Evolutionary conservation across 2,797 vertebrate species (phyloP).

Genomic region (Rousettus madagascariensis): DNA sequence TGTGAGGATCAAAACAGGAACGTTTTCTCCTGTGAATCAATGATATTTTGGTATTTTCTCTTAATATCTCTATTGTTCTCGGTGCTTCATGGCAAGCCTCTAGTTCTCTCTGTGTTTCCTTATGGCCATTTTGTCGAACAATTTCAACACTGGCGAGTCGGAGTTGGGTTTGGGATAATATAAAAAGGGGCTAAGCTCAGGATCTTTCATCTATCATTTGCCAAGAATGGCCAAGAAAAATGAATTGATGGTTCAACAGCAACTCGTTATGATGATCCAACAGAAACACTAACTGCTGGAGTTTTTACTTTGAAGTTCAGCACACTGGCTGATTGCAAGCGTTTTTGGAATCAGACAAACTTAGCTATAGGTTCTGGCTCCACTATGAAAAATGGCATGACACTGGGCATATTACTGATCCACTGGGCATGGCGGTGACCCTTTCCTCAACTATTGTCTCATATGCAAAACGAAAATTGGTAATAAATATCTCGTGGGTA

Average conservation of each 20-base stretch:
- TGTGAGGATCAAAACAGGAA: constrained; percentile 60
- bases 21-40: constrained; percentile 56
- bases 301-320: background rate
- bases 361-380: background rate
- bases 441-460: background rate
- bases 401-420: background rate
- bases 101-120: constrained; percentile 25
- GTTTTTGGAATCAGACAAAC: background rate
- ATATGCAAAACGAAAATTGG: background rate
- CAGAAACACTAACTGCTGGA: background rate
- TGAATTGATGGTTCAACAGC: background rate
- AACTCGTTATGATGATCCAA: background rate
- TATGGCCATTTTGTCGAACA: constrained; percentile 30
- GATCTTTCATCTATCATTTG: constrained; percentile 18
- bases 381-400: background rate
- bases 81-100: constrained; percentile 20
- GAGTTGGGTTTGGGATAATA: background rate
- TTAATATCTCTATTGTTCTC: constrained; percentile 61
- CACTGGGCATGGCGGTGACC: background rate
- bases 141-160: background rate
- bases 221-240: constrained; percentile 3
- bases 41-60: constrained; percentile 61
- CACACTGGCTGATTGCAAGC: background rate
- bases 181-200: background rate
- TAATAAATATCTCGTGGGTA: background rate